Percentiles rank a stretch among this genome's conserved stretches.
These are phyloP conservation scores for Drosophila nigromelanica DNA, from an alignment of 1,140 invertebrate genomes.

Conservation along the genomic window DNA sequence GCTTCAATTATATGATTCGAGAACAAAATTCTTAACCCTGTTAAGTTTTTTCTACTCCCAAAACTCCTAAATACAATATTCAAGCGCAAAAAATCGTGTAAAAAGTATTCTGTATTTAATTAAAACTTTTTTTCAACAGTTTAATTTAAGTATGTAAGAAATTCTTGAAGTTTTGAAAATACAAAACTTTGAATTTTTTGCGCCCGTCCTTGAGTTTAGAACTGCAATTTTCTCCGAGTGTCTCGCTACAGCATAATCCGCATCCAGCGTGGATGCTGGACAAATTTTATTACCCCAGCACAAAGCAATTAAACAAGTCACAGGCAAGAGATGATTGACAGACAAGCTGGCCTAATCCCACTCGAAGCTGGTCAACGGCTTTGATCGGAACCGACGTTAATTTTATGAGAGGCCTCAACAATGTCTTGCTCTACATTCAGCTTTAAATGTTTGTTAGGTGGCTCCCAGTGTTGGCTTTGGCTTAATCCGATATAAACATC, in stretches of 20 bases:
- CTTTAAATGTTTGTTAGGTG: conserved; percentile 2
- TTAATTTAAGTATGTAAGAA: too few relatives aligned
- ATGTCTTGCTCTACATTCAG: conserved; percentile 17
- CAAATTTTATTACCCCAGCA: conserved; percentile 42
- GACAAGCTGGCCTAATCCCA: conserved; percentile 7
- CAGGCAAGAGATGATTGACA: conserved; percentile 17
- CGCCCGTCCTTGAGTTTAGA: too few relatives aligned
- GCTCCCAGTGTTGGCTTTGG: conserved; percentile 5
- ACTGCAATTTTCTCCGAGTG: neutral
- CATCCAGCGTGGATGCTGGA: neutral
- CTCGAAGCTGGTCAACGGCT: conserved; percentile 7
- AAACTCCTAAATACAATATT: too few relatives aligned
- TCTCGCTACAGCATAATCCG: neutral
- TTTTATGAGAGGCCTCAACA: conserved; percentile 16
- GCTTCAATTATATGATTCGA: too few relatives aligned
- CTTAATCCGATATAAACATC: too few relatives aligned
- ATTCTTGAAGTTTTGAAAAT: too few relatives aligned
- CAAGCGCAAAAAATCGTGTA: too few relatives aligned
- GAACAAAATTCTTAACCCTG: too few relatives aligned
- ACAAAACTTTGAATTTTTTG: too few relatives aligned
- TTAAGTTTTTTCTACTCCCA: too few relatives aligned
- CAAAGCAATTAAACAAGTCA: conserved; percentile 36
- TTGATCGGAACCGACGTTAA: conserved; percentile 17
- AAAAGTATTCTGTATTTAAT: too few relatives aligned
- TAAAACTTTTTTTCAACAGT: too few relatives aligned